These are phyloP conservation scores for Epicauta chinensis DNA, from an alignment of 1,140 invertebrate genomes.

Conservation along the genomic window DNA sequence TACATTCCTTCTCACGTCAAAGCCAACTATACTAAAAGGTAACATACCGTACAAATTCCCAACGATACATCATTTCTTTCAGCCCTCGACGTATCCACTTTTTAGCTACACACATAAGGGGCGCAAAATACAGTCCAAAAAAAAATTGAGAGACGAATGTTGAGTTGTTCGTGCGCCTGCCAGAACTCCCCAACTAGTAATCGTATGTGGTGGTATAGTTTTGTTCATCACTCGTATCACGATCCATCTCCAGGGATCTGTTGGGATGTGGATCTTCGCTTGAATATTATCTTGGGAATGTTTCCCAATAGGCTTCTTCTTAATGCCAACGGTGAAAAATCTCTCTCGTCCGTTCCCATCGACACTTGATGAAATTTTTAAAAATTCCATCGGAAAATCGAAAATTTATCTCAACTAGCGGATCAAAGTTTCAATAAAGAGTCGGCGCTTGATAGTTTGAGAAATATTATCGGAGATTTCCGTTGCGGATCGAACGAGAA, in stretches of 20 bases:
- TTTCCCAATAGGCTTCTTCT: no score
- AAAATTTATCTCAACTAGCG: no score
- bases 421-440: no score
- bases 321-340: no score
- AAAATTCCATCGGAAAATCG: no score
- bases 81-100: constrained; percentile 11
- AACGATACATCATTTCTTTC: constrained; percentile 27
- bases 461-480: no score
- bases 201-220: constrained; percentile 21
- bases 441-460: no score
- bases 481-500: background rate
- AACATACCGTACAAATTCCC: constrained; percentile 27
- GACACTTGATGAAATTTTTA: no score
- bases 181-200: constrained; percentile 9
- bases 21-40: constrained; percentile 33
- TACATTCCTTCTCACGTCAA: constrained; percentile 34
- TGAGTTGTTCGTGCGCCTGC: constrained; percentile 6
- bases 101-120: constrained; percentile 9
- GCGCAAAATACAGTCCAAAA: constrained; percentile 1
- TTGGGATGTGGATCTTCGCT: constrained; percentile 24
- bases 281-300: constrained; percentile 17
- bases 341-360: no score
- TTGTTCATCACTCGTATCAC: constrained; percentile 26
- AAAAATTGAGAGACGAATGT: background rate
- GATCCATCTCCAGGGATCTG: constrained; percentile 23